A percentile compares a stretch with the other conserved stretches of the same genome.
phyloP scores from a whole-genome alignment of 2,888 invertebrate genomes.

The Diaprepes abbreviatus region DNA sequence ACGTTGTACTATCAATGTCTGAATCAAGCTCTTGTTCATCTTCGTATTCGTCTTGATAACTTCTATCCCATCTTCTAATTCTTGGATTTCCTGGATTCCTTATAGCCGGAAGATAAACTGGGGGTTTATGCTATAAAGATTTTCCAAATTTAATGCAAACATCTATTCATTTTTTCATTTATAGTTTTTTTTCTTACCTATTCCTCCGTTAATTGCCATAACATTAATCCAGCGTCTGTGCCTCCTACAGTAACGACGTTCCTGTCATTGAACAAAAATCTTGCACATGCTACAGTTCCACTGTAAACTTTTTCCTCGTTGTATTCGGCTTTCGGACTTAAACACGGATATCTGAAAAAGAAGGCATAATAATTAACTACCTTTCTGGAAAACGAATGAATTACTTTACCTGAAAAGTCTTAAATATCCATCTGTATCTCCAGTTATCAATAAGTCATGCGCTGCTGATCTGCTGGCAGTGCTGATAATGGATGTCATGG shows the following conservation, averaged over 20 bases:
- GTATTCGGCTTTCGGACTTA: conserved; percentile 88
- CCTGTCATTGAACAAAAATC: conserved; percentile 89
- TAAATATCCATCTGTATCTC: conserved; percentile 91
- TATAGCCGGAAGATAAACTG: conserved; percentile 49
- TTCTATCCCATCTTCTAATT: conserved; percentile 19
- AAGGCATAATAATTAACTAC: not conserved
- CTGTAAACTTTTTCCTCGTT: conserved; percentile 91
- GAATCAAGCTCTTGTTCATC: conserved; percentile 57
- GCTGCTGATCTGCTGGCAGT: conserved; percentile 86
- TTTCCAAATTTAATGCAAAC: not conserved
- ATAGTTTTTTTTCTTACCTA: conserved; percentile 67
- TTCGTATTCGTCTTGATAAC: conserved; percentile 28
- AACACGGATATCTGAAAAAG: conserved; percentile 81
- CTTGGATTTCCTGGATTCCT: conserved; percentile 14
- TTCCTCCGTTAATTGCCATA: conserved; percentile 90
- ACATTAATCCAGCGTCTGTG: conserved; percentile 89
- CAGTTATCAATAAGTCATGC: conserved; percentile 86
- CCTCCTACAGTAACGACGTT: conserved; percentile 90
- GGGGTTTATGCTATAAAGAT: conserved; percentile 34
- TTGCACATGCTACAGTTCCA: conserved; percentile 82
- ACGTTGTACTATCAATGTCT: conserved; percentile 62
- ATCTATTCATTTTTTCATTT: too few species aligned
- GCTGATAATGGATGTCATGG: conserved; percentile 85
- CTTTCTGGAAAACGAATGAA: not conserved
- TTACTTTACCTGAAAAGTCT: conserved; percentile 57